Percentiles rank a stretch among this genome's conserved stretches.
phyloP scores from a whole-genome alignment of 2,888 invertebrate species.

The Andrena dorsata region DNA sequence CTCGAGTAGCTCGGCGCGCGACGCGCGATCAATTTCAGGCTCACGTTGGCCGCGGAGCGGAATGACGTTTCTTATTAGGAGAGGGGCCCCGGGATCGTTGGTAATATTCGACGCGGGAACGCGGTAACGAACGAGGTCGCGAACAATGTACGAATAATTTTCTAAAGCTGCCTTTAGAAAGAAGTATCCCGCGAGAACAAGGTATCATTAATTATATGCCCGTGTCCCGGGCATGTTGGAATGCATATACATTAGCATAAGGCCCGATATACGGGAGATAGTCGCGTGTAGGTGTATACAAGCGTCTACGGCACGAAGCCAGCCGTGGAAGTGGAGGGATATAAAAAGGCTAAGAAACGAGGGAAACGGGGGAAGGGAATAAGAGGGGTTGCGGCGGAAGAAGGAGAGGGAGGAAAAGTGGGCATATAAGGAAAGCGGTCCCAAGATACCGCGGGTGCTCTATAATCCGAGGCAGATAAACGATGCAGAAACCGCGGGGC shows the following conservation, averaged over 20 bases:
- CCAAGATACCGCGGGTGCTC: conserved; percentile 51
- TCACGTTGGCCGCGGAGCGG: conserved; percentile 3
- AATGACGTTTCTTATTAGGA: conserved; percentile 41
- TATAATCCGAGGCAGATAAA: conserved; percentile 56
- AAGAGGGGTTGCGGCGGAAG: background rate
- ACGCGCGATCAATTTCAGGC: conserved; percentile 50
- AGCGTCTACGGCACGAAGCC: conserved; percentile 30
- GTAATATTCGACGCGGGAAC: conserved; percentile 10
- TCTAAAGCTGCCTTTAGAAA: conserved; percentile 45
- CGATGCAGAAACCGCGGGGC: conserved; percentile 50
- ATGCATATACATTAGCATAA: conserved; percentile 72
- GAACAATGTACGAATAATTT: conserved; percentile 62
- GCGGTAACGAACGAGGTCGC: conserved; percentile 42
- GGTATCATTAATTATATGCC: conserved; percentile 64
- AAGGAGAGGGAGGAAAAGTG: conserved; percentile 23
- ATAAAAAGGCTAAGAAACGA: conserved; percentile 8
- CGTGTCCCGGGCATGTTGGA: conserved; percentile 56
- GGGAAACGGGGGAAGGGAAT: conserved; percentile 7
- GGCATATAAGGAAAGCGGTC: conserved; percentile 49
- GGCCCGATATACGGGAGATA: conserved; percentile 56
- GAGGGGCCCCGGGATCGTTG: conserved; percentile 9
- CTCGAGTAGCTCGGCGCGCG: conserved; percentile 29
- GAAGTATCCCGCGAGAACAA: conserved; percentile 53
- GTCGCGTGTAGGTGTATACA: conserved; percentile 61
- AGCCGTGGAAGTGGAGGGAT: background rate